Conservation (phyloP, 2,888 invertebrate genomes). For the Lordiphosa andalusiaca region DNA sequence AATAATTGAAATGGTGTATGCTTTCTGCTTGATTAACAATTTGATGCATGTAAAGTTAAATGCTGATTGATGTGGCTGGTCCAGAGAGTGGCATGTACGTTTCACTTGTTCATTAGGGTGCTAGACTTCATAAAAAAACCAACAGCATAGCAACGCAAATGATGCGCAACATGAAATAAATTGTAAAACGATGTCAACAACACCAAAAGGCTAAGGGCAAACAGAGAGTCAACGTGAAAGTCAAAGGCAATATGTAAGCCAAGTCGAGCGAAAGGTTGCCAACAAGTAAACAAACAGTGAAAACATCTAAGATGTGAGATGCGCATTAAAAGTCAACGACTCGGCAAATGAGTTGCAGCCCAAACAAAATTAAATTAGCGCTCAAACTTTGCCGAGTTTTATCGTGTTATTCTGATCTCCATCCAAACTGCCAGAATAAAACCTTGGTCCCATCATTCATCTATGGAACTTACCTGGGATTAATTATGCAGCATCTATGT, state of each 20-base stretch:
- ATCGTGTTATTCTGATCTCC: conserved; percentile 38
- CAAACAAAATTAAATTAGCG: conserved; percentile 66
- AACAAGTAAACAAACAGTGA: conserved; percentile 59
- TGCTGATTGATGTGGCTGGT: conserved; percentile 58
- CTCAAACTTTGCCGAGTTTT: conserved; percentile 22
- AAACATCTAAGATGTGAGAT: conserved; percentile 62
- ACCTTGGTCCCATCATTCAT: too few relatives aligned
- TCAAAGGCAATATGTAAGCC: conserved; percentile 27
- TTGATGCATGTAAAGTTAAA: conserved; percentile 33
- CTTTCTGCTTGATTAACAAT: conserved; percentile 53
- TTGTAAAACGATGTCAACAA: conserved; percentile 26
- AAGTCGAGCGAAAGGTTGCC: conserved; percentile 59
- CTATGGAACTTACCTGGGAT: too few relatives aligned
- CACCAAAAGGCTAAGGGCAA: conserved; percentile 23
- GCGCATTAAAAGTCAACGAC: conserved; percentile 73
- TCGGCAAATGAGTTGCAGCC: conserved; percentile 68
- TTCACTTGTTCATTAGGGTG: conserved; percentile 1
- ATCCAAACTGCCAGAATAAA: conserved; percentile 1
- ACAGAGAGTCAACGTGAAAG: conserved; percentile 3
- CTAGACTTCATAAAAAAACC: conserved; percentile 11
- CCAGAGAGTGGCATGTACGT: conserved; percentile 13
- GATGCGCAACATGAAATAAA: conserved; percentile 41
- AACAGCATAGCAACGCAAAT: conserved; percentile 12
- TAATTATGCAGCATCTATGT: too few relatives aligned
- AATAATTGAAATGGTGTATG: conserved; percentile 40